These are phyloP conservation scores for Liopterus haemorrhoidalis DNA, from an alignment of 2,888 invertebrate species.

Conservation along the genomic window DNA sequence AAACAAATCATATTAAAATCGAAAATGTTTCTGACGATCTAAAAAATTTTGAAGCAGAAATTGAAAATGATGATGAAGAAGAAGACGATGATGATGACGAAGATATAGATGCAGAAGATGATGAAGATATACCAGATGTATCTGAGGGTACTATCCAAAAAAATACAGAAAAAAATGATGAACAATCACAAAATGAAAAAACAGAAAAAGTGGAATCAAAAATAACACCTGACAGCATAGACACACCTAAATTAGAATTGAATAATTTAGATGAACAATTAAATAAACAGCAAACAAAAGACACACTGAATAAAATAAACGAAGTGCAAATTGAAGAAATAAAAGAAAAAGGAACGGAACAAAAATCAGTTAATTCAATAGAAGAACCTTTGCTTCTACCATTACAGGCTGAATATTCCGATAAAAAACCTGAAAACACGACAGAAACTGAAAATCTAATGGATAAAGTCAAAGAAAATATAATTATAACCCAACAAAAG, in stretches of 20 bases:
- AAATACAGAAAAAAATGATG: neutral
- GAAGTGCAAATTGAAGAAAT: constrained; percentile 4
- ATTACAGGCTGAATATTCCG: neutral
- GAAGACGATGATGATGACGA: constrained; percentile 24
- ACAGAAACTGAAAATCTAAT: too few relatives aligned
- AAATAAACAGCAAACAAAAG: too few relatives aligned
- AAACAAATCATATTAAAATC: constrained; percentile 12
- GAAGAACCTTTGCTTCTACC: neutral
- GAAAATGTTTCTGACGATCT: constrained; percentile 16
- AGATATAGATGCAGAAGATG: constrained; percentile 26
- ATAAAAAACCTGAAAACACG: too few relatives aligned
- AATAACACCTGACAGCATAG: too few relatives aligned
- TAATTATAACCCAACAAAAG: too few relatives aligned
- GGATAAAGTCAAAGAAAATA: too few relatives aligned
- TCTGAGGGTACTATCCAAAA: neutral
- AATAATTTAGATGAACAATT: too few relatives aligned
- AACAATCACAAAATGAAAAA: neutral
- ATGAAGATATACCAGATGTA: constrained; percentile 8
- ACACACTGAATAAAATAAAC: neutral
- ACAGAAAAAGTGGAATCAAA: neutral
- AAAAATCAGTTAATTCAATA: neutral
- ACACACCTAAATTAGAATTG: too few relatives aligned
- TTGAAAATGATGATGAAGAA: constrained; percentile 27
- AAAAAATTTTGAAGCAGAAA: constrained; percentile 19
- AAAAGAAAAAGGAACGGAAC: constrained; percentile 1